Evolutionary conservation across 2,113 vertebrate species (phyloP), one percentile per base, ranked within the genome.

Genomic region (Tinamus guttatus): DNA sequence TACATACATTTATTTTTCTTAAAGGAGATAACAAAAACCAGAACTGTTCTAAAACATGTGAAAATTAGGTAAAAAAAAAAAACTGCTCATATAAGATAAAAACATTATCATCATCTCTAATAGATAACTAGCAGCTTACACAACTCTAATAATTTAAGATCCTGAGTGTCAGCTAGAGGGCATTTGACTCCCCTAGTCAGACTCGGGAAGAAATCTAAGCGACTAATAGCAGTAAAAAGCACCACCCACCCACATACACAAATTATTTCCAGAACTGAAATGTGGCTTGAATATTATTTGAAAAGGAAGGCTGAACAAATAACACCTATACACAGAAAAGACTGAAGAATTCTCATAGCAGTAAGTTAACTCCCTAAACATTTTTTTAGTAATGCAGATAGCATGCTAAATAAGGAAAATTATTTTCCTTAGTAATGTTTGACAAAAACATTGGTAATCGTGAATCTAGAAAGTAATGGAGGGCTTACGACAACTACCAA

Each of bases 191-290:
- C 58, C 59, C 63, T 9, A 9, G 7, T 24, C 19, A 41, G 1
- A 7, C 34, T 51, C 11, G 47, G 11, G 22, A 86, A 58, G 24
- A 62, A 58, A 91, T 4, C 45, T 13, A 52, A 70, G 8, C 49
- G 47, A 82, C 34, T 64, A 59, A 94, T 86, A 34, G 11, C 24
- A 76, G 81, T 75, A 49, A 64, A 34, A 74, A 77, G 65, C 68
- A 28, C 0, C 16, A 83, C 9, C 15, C 15, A 13, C 3, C 36
- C 3, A 36, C 4, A 58, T 32, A 25, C 36, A 41, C 0, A 34
- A 45, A 71, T 84, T 62, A 47, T 28, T 77, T 94, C 21, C 38
- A 51, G 67, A 92, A 84, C 19, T 58, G 73, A 91, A 86, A 81
- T 30, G 56, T 5, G 19, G 51, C 17, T 86, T 49, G 17, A 79